These are phyloP conservation scores for Antrozous pallidus DNA, from an alignment of 2,797 vertebrate species.

Conservation along the genomic window DNA sequence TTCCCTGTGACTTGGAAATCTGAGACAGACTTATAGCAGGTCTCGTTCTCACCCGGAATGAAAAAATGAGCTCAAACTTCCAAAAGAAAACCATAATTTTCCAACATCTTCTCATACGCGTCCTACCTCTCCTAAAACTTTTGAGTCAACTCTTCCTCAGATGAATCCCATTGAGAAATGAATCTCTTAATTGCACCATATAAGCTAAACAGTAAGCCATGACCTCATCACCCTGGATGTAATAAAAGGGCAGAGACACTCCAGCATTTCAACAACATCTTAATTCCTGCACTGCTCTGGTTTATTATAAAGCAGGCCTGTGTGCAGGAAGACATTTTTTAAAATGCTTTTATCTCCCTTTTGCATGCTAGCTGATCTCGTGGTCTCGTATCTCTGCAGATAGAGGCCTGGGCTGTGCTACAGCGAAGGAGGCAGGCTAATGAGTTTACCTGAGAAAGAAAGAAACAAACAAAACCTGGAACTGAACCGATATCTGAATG, in stretches of 20 bases:
- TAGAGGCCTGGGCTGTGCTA: background rate
- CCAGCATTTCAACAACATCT: conserved; percentile 69
- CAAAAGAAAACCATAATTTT: conserved; percentile 65
- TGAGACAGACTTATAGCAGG: conserved; percentile 41
- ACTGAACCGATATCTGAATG: background rate
- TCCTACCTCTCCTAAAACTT: conserved; percentile 63
- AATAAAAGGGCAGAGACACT: conserved; percentile 75
- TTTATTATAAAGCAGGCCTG: conserved; percentile 59
- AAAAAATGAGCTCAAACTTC: conserved; percentile 57
- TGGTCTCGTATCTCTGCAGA: conserved; percentile 13
- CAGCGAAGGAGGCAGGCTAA: background rate
- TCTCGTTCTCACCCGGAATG: conserved; percentile 51
- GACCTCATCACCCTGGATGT: conserved; percentile 74
- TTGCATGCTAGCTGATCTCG: conserved; percentile 41
- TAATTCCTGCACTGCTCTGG: conserved; percentile 64
- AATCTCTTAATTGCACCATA: conserved; percentile 76
- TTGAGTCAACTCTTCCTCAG: conserved; percentile 68
- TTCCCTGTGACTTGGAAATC: conserved; percentile 44
- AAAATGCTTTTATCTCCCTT: conserved; percentile 62
- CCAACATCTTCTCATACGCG: conserved; percentile 28
- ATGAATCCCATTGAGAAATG: conserved; percentile 77
- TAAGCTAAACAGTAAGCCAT: conserved; percentile 78
- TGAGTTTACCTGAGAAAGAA: conserved; percentile 39
- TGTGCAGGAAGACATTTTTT: conserved; percentile 24
- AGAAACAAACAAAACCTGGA: conserved; percentile 4